Conservation (phyloP, 2,888 invertebrate species). For the Lepidonotus clava region DNA sequence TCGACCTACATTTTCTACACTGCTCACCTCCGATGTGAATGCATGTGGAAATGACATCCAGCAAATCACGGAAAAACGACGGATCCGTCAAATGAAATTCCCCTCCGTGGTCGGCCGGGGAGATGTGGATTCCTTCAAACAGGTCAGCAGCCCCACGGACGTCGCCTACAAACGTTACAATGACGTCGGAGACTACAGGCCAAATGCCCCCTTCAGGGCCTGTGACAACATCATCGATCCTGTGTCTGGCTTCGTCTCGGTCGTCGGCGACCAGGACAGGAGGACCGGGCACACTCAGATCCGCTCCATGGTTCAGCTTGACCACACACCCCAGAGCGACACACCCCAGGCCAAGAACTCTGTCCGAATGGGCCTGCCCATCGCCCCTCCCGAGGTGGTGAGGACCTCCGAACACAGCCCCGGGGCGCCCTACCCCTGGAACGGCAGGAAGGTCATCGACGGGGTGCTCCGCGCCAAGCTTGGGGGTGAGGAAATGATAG, state of each 20-base stretch:
- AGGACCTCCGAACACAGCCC: conserved; percentile 73
- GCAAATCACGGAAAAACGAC: conserved; percentile 74
- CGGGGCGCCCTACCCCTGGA: conserved; percentile 76
- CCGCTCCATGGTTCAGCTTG: conserved; percentile 72
- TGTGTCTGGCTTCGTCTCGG: conserved; percentile 78
- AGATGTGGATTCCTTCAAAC: conserved; percentile 75
- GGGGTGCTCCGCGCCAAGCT: conserved; percentile 74
- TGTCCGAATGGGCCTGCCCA: conserved; percentile 66
- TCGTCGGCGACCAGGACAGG: conserved; percentile 76
- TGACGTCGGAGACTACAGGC: conserved; percentile 74
- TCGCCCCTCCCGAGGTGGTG: conserved; percentile 73
- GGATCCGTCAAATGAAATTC: conserved; percentile 76
- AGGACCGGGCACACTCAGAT: conserved; percentile 74
- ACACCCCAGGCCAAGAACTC: conserved; percentile 71
- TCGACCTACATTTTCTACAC: conserved; percentile 71
- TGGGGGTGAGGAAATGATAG: conserved; percentile 76
- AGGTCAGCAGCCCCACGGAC: conserved; percentile 63
- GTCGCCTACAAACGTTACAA: conserved; percentile 72
- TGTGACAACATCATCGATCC: conserved; percentile 79
- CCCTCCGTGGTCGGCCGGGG: conserved; percentile 71
- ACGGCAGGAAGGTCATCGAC: conserved; percentile 74
- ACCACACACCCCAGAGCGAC: conserved; percentile 72
- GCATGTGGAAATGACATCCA: conserved; percentile 71
- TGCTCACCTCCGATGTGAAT: conserved; percentile 72
- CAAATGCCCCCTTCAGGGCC: conserved; percentile 73